Percentiles rank a stretch among this genome's conserved stretches.
Conservation (phyloP, 1,140 invertebrate species). For the Leptoteleia sp. region DNA sequence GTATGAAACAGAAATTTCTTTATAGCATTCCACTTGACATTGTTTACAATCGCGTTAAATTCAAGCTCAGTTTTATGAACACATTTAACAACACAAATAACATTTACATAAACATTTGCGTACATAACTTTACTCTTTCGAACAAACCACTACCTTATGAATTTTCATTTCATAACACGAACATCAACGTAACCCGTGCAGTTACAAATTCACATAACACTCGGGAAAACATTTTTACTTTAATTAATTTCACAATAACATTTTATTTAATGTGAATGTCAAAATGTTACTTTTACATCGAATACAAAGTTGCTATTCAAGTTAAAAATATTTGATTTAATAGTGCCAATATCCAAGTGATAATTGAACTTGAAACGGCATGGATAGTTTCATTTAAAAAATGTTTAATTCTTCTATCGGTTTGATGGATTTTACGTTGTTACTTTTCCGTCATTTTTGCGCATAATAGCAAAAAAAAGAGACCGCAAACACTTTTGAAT, state of each 20-base stretch:
- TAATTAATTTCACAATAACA: too few species aligned
- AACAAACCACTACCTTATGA: neutral
- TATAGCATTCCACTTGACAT: neutral
- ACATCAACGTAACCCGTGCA: neutral
- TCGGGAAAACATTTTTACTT: too few species aligned
- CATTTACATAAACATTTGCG: slow-evolving; percentile 13
- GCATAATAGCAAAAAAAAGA: slow-evolving; percentile 38
- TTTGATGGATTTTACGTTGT: too few species aligned
- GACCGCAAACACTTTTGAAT: slow-evolving; percentile 13
- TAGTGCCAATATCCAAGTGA: too few species aligned
- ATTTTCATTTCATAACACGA: slow-evolving; percentile 14
- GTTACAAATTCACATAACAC: neutral
- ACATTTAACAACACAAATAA: slow-evolving; percentile 1
- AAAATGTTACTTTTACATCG: too few species aligned
- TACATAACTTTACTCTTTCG: neutral
- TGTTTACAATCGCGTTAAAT: neutral
- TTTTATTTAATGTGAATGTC: too few species aligned
- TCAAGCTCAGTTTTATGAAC: neutral
- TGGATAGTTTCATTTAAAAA: too few species aligned
- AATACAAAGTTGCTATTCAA: too few species aligned
- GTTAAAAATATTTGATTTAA: too few species aligned
- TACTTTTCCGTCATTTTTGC: slow-evolving; percentile 20
- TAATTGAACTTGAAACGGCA: too few species aligned
- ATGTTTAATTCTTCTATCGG: too few species aligned
- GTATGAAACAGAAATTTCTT: neutral